phyloP scores from a whole-genome alignment of 2,797 vertebrate species.

The Diceros bicornis region DNA sequence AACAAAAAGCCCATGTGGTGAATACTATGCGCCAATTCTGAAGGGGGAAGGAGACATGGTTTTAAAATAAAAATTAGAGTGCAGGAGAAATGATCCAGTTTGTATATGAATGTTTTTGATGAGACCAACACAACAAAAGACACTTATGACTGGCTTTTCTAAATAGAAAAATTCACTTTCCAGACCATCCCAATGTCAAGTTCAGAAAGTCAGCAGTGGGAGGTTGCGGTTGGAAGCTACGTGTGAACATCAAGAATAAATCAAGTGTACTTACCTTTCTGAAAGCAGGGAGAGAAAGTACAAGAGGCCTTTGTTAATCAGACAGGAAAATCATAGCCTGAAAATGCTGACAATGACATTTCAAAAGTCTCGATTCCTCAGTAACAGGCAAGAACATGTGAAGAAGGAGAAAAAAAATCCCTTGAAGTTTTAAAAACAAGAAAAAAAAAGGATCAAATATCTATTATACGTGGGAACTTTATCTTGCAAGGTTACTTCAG shows the following conservation, averaged over 20 bases:
- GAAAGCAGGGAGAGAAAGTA: constrained; percentile 72
- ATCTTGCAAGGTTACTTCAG: constrained; percentile 72
- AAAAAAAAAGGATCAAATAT: constrained; percentile 66
- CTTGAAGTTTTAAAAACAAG: constrained; percentile 75
- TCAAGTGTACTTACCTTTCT: constrained; percentile 69
- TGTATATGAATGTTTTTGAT: background rate
- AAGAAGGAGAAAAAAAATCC: constrained; percentile 29
- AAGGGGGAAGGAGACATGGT: background rate
- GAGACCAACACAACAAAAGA: background rate
- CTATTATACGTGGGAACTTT: constrained; percentile 69
- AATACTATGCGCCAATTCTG: background rate
- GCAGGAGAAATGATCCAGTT: background rate
- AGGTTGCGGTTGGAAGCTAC: constrained; percentile 63
- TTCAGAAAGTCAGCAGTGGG: constrained; percentile 82
- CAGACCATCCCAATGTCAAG: constrained; percentile 72
- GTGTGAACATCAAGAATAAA: constrained; percentile 74
- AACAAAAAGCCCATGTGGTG: background rate
- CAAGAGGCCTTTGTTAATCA: constrained; percentile 82
- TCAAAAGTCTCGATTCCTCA: constrained; percentile 79
- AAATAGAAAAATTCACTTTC: constrained; percentile 22
- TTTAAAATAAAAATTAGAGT: constrained; percentile 51
- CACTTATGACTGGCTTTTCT: background rate
- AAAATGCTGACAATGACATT: constrained; percentile 85
- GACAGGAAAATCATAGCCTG: constrained; percentile 87
- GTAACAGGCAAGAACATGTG: constrained; percentile 75